Percentiles rank a stretch among this genome's conserved stretches.
Conservation (phyloP, 2,113 vertebrate species). For the Dryoscopus gambensis region DNA sequence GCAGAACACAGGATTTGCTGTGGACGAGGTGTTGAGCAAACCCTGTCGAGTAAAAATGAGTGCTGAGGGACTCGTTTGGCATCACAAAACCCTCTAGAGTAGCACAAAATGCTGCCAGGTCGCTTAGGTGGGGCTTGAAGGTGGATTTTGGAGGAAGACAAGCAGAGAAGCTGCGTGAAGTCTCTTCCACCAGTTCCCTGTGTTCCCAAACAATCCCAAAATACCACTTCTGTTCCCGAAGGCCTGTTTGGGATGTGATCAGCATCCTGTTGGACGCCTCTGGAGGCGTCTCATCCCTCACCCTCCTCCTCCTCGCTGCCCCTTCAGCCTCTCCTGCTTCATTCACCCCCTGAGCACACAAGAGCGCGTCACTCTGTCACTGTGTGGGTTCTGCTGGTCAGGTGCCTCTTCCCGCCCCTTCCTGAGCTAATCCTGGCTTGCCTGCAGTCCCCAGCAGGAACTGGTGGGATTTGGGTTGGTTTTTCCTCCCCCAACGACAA, state of each 20-base stretch:
- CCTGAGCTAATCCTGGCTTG: background rate
- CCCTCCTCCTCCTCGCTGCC: background rate
- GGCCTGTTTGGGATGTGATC: rapidly evolving
- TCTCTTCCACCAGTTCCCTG: rapidly evolving
- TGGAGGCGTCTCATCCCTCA: background rate
- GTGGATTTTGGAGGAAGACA: background rate
- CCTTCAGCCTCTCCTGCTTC: background rate
- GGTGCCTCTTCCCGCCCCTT: background rate
- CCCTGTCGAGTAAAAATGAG: background rate
- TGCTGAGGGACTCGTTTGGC: rapidly evolving
- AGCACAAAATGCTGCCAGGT: background rate
- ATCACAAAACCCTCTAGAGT: rapidly evolving
- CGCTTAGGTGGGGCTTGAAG: rapidly evolving
- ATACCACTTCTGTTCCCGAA: background rate
- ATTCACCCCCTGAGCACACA: rapidly evolving
- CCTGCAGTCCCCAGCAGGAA: background rate
- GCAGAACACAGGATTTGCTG: background rate
- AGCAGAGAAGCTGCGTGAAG: background rate
- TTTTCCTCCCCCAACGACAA: rapidly evolving
- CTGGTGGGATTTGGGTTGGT: rapidly evolving
- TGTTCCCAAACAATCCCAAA: background rate
- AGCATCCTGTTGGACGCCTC: background rate
- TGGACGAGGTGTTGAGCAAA: background rate
- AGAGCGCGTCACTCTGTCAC: rapidly evolving
- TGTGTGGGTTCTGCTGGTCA: background rate